These are phyloP conservation scores for Megaceryle alcyon DNA, from an alignment of 2,797 vertebrate species.

Conservation along the genomic window DNA sequence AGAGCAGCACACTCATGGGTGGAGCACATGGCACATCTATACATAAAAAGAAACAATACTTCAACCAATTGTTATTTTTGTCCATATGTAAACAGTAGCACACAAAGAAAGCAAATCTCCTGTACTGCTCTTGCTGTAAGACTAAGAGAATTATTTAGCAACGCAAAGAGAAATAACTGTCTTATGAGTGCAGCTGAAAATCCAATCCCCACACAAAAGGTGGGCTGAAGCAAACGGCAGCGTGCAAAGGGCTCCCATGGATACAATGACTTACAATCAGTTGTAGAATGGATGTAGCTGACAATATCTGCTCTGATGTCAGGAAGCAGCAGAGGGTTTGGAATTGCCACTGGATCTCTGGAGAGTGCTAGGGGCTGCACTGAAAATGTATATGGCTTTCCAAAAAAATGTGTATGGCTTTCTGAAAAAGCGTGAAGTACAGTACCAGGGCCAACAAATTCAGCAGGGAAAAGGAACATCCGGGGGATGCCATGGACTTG, in stretches of 20 bases:
- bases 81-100: background rate
- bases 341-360: background rate
- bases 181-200: background rate
- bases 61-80: constrained; percentile 39
- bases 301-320: background rate
- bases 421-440: background rate
- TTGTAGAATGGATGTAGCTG: background rate
- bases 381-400: background rate
- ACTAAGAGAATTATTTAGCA: background rate
- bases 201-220: background rate
- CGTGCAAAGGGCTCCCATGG: background rate
- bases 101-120: background rate
- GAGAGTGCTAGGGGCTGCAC: background rate
- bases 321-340: background rate
- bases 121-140: background rate
- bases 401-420: background rate
- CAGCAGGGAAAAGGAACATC: background rate
- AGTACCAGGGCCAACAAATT: background rate
- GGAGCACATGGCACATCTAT: background rate
- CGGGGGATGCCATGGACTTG: background rate
- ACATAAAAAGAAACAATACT: constrained; percentile 33
- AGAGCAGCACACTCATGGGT: background rate
- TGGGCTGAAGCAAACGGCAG: background rate
- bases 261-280: background rate
- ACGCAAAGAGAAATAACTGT: background rate